Base-by-base conservation (phyloP, 92 coral and sea anemone species). In the Muricea muricata region DNA sequence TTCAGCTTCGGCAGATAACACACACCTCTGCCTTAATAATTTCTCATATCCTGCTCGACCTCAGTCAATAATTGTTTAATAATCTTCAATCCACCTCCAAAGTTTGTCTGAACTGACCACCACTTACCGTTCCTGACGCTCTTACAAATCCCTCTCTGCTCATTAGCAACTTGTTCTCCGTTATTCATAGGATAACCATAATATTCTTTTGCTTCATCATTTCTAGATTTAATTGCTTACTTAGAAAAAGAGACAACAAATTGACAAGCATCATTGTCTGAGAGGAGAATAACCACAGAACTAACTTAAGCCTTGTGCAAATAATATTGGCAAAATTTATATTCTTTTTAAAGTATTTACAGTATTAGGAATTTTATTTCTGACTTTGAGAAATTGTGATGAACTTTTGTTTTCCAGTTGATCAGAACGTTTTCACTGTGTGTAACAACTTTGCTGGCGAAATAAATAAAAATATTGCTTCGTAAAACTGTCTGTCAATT, bases 151-250 rank as follows among this genome's bases (percentile, higher is more conserved):
- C n/a, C n/a, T 66, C 34, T 39, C 24, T 76, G 25, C 68, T 25
- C n/a, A n/a, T n/a, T n/a, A n/a, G n/a, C n/a, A n/a, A n/a, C n/a
- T n/a, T n/a, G n/a, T n/a, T n/a, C n/a, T n/a, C n/a, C n/a, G n/a
- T n/a, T n/a, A n/a, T n/a, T n/a, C n/a, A n/a, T n/a, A n/a, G n/a
- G n/a, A n/a, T n/a, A n/a, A n/a, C n/a, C n/a, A n/a, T n/a, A n/a
- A n/a, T n/a, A n/a, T n/a, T n/a, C n/a, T n/a, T n/a, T n/a, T n/a
- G n/a, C n/a, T n/a, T n/a, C n/a, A n/a, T n/a, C n/a, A n/a, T n/a
- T n/a, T 78, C 55, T 26, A 78, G 83, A 78, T 78, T 39, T 78
- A 58, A 78, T 78, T 55, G 69, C 83, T 34, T 78, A 78, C 45
- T 57, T 78, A 71, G 83, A 78, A 11, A 65, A 78, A 39, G 46